phyloP scores from a whole-genome alignment of 1,140 invertebrate genomes.

The Centruroides sculpturatus region DNA sequence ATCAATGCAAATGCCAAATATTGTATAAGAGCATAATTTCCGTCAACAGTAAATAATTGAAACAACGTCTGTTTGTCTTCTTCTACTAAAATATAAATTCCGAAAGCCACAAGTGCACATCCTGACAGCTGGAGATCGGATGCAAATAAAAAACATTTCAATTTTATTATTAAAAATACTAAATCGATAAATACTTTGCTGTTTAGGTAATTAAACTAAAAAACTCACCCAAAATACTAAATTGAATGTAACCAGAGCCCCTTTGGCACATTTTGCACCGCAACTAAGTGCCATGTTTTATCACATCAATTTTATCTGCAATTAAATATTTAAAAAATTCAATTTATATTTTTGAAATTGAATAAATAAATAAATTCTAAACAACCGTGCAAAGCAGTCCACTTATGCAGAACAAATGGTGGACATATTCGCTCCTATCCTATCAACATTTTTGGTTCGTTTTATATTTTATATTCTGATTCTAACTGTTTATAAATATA shows the following conservation, averaged over 20 bases:
- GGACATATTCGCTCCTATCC: no score
- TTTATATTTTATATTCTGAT: no score
- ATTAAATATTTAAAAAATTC: no score
- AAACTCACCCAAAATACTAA: conserved; percentile 39
- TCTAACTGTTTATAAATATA: no score
- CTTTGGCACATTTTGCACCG: conserved; percentile 32
- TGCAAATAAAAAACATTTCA: conserved; percentile 7
- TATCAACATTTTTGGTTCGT: no score
- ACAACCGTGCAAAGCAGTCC: no score
- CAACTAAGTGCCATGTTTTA: conserved; percentile 19
- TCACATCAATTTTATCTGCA: no score
- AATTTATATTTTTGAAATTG: no score
- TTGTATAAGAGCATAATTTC: conserved; percentile 29
- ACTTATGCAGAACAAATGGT: no score
- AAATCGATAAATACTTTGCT: neutral
- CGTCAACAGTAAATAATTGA: conserved; percentile 30
- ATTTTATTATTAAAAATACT: neutral
- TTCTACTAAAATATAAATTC: conserved; percentile 35
- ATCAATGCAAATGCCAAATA: conserved; percentile 34
- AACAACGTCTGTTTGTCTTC: conserved; percentile 33
- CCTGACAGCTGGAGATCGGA: conserved; percentile 30
- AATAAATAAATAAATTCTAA: no score
- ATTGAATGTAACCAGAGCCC: conserved; percentile 36
- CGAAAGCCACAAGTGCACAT: conserved; percentile 33
- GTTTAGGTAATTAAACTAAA: neutral